Conservation (phyloP, 2,888 invertebrate genomes). For the Galerucella nymphaeae region DNA sequence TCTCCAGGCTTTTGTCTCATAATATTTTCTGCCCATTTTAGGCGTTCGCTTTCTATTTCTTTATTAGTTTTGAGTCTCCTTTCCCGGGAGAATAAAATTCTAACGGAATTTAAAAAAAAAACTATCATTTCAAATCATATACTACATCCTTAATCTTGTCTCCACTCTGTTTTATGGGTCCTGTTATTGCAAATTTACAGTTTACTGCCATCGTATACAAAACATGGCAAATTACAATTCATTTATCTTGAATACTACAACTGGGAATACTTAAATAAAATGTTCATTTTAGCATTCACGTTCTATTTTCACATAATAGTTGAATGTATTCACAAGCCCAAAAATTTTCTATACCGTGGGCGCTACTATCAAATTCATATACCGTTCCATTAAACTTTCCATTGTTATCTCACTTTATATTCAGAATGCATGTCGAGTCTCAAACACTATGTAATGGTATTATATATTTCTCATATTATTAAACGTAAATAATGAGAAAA, state of each 20-base stretch:
- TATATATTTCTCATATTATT: constrained; percentile 34
- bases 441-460: constrained; percentile 40
- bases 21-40: too few relatives aligned
- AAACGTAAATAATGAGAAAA: constrained; percentile 43
- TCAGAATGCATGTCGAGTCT: constrained; percentile 41
- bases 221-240: background rate
- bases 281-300: constrained; percentile 6
- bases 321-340: constrained; percentile 30
- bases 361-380: constrained; percentile 44
- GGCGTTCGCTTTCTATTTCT: too few relatives aligned
- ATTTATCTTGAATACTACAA: constrained; percentile 1
- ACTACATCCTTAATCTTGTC: too few relatives aligned
- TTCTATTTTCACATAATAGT: constrained; percentile 21
- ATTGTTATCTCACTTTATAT: constrained; percentile 42
- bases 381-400: constrained; percentile 43
- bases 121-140: too few relatives aligned
- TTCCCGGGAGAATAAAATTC: too few relatives aligned
- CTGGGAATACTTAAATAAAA: background rate
- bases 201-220: background rate
- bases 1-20: too few relatives aligned
- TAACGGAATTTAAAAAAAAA: too few relatives aligned
- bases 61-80: too few relatives aligned
- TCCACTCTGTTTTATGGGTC: too few relatives aligned
- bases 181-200: too few relatives aligned
- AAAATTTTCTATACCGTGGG: constrained; percentile 34